Evolutionary conservation across 2,888 invertebrate genomes (phyloP), one percentile per base, ranked within the genome.

Genomic region (Drosophila seclusa): DNA sequence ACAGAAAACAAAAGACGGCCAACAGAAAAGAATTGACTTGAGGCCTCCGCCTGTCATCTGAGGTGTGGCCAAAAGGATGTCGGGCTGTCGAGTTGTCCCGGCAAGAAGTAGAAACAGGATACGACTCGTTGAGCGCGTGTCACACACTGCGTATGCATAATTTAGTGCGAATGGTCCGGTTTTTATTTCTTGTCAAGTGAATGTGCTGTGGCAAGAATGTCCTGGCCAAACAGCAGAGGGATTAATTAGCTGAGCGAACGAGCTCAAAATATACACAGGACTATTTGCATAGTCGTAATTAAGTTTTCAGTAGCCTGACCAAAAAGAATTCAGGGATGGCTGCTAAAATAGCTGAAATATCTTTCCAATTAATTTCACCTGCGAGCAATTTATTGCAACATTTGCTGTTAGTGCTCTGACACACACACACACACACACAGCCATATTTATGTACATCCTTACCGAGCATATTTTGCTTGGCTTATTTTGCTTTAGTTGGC

Each of bases 291-390:
- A 64, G 52, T n/a, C 31, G 59, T 59, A 78, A 78, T 78, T 76
- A 79, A 78, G 78, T 79, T 79, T 62, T 66, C 48, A 70, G 42
- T 53, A 18, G 61, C 24, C 31, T 42, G 59, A 45, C 60, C 48
- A 49, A 54, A 54, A 57, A 57, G 66, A 83, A 83, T 78, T 71
- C 70, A 5, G 16, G 58, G 71, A 55, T 42, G 58, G 59, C 73
- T 54, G 69, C 68, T 81, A 70, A 87, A 80, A 89, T 87, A 82
- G 68, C 73, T 82, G 60, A 87, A 87, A 87, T 85, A 87, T 89
- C 89, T 89, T 83, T 89, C 83, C 89, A 87, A 87, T 87, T 89
- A 87, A 87, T 89, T 86, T 87, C 82, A 81, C 83, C 85, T 86
- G 61, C 73, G 38, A 83, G 84, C 76, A 85, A 83, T 87, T 83